phyloP scores from a whole-genome alignment of 2,113 vertebrate genomes.

The Camelus dromedarius region DNA sequence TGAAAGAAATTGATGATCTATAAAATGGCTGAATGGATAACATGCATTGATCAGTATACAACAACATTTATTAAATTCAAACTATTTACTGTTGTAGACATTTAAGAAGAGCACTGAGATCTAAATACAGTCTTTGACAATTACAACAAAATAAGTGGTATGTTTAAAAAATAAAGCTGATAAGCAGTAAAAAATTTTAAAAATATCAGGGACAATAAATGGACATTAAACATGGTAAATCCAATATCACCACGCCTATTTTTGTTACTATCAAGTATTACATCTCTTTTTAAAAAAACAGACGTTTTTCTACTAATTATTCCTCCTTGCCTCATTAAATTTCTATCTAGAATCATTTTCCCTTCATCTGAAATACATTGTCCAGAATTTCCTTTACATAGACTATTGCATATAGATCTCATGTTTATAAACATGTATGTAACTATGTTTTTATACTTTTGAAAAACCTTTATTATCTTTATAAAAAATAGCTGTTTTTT shows the following conservation, averaged over 20 bases:
- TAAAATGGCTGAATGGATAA: constrained; percentile 95
- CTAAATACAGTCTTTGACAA: constrained; percentile 89
- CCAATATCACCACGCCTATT: not conserved
- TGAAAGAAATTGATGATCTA: constrained; percentile 86
- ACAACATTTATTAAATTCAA: constrained; percentile 92
- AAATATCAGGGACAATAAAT: not conserved
- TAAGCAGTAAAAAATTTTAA: constrained; percentile 65
- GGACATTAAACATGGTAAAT: not conserved
- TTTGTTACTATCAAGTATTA: not conserved
- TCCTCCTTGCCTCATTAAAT: not conserved
- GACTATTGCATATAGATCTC: no score
- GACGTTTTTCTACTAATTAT: not conserved
- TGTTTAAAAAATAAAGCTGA: constrained; percentile 89
- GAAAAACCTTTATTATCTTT: not conserved
- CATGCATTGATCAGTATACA: constrained; percentile 95
- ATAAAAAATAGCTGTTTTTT: not conserved
- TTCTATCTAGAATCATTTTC: not conserved
- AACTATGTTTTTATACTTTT: not conserved
- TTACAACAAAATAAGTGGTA: constrained; percentile 89
- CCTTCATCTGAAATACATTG: not conserved
- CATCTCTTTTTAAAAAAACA: not conserved
- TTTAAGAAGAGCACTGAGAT: constrained; percentile 91
- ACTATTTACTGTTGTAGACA: constrained; percentile 96
- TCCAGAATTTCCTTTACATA: not conserved
- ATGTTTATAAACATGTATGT: no score